phyloP scores from a whole-genome alignment of 2,797 vertebrate species.

The Paramormyrops hopkinsi region DNA sequence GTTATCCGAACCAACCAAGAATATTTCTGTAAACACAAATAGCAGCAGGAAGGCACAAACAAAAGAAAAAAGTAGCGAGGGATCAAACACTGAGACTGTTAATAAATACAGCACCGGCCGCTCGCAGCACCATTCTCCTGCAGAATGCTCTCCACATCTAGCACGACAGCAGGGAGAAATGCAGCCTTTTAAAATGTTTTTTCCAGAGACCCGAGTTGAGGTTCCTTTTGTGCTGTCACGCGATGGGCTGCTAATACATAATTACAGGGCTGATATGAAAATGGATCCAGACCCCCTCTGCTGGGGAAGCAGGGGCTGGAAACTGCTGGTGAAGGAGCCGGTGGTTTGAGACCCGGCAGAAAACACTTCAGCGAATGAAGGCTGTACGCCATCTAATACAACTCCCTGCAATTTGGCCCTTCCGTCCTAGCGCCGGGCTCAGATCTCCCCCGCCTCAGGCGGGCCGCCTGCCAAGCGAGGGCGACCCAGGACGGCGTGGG shows the following conservation, averaged over 20 bases:
- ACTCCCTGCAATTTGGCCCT: constrained; percentile 28
- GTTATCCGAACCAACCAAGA: neutral
- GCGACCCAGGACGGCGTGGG: constrained; percentile 38
- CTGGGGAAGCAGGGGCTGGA: constrained; percentile 3
- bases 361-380: constrained; percentile 4
- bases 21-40: neutral
- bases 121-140: constrained; percentile 24
- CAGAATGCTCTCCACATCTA: constrained; percentile 27
- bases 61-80: constrained; percentile 44
- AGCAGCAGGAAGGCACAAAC: neutral
- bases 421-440: constrained; percentile 37
- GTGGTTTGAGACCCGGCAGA: constrained; percentile 29
- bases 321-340: constrained; percentile 18
- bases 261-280: constrained; percentile 35
- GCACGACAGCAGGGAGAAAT: constrained; percentile 23
- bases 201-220: neutral
- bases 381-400: constrained; percentile 14
- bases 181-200: neutral
- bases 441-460: constrained; percentile 27
- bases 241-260: constrained; percentile 39
- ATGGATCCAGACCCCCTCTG: constrained; percentile 3
- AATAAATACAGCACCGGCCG: neutral
- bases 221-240: constrained; percentile 26
- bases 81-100: constrained; percentile 42
- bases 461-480: constrained; percentile 27